Conservation (phyloP, 53 echinoderm and acorn worm species). For the Crossaster papposus region DNA sequence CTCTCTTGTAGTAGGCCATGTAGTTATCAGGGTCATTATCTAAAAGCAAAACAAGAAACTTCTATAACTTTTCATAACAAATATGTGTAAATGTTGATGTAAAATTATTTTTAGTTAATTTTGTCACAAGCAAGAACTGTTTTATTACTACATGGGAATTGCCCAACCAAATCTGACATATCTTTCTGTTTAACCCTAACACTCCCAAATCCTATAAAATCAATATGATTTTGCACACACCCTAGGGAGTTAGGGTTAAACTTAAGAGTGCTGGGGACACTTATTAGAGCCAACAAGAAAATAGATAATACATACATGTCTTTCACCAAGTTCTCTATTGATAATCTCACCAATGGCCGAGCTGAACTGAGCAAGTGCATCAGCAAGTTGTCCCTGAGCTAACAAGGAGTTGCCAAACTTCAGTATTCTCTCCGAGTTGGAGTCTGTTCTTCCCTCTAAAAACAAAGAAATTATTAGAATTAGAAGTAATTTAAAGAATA, state of each 20-base stretch:
- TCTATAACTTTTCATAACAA: too few relatives aligned
- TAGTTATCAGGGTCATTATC: slow-evolving; percentile 84
- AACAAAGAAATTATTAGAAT: neutral
- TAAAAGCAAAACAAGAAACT: neutral
- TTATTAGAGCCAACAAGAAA: too few relatives aligned
- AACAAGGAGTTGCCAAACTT: slow-evolving; percentile 86
- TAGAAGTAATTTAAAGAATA: neutral
- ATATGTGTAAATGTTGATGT: too few relatives aligned
- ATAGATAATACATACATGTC: neutral
- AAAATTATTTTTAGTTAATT: too few relatives aligned
- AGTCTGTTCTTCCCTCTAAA: slow-evolving; percentile 72
- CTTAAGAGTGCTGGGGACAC: too few relatives aligned
- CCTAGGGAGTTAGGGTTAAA: too few relatives aligned
- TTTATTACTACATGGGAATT: too few relatives aligned
- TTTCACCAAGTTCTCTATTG: neutral
- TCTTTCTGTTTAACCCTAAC: too few relatives aligned
- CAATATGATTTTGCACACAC: too few relatives aligned
- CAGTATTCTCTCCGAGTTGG: slow-evolving; percentile 73
- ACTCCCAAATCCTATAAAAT: too few relatives aligned
- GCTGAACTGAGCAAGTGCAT: slow-evolving; percentile 93
- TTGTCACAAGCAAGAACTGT: too few relatives aligned
- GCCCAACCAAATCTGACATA: too few relatives aligned
- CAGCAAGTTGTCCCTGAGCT: slow-evolving; percentile 91
- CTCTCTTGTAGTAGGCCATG: slow-evolving; percentile 95
- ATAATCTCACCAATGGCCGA: slow-evolving; percentile 89